Percentiles rank a stretch among this genome's conserved stretches.
Evolutionary conservation across 2,797 vertebrate genomes (phyloP).

Genomic region (Propithecus deckenii): DNA sequence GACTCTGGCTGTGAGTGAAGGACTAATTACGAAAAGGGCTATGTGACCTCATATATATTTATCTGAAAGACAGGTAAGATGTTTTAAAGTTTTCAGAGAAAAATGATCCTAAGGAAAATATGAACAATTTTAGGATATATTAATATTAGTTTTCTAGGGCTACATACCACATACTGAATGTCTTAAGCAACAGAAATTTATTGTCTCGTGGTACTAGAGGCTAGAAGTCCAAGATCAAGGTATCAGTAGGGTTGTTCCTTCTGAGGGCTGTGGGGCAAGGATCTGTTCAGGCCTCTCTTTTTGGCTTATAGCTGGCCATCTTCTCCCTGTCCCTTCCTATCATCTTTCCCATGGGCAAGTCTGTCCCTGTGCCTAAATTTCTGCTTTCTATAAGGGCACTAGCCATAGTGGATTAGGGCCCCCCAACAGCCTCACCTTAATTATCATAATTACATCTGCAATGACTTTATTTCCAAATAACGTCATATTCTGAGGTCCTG

Average conservation of each 20-base stretch:
- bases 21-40: neutral
- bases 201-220: neutral
- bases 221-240: neutral
- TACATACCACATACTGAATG: neutral
- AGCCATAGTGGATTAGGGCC: neutral
- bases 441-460: neutral
- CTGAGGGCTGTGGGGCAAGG: neutral
- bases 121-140: neutral
- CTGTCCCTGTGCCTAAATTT: neutral
- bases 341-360: neutral
- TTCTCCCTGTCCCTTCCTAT: neutral
- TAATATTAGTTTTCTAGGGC: neutral
- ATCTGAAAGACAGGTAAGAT: neutral
- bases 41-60: neutral
- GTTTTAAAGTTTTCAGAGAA: neutral
- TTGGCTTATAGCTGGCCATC: neutral
- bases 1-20: neutral
- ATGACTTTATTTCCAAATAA: neutral
- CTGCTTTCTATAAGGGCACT: neutral
- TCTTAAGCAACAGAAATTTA: neutral
- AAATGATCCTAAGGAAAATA: neutral
- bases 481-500: neutral
- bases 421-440: neutral
- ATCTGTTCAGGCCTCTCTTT: neutral
- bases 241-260: neutral